These are phyloP conservation scores for Menura novaehollandiae DNA, from an alignment of 2,113 vertebrate genomes.

Conservation along the genomic window DNA sequence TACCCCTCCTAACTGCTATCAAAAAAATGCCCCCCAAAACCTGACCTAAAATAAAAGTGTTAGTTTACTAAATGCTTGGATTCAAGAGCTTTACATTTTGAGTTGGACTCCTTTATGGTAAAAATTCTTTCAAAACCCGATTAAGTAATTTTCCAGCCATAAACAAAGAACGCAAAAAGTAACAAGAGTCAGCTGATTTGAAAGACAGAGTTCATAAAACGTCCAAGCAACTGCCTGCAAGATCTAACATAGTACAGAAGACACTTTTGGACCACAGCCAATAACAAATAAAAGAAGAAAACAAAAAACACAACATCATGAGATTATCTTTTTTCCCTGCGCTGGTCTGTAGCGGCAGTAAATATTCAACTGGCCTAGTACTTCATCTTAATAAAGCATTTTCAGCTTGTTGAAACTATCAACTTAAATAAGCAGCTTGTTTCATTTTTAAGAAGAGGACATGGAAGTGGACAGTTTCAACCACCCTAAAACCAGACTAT, in stretches of 20 bases:
- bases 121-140: not conserved
- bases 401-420: not conserved
- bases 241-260: not conserved
- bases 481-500: not conserved
- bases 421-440: not conserved
- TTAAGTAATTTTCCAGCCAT: not conserved
- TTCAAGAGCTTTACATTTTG: not conserved
- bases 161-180: not conserved
- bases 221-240: not conserved
- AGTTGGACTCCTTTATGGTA: not conserved
- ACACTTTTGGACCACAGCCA: not conserved
- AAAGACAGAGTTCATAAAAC: not conserved
- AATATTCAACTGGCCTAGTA: not conserved
- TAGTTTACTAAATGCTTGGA: not conserved
- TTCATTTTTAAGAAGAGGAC: not conserved
- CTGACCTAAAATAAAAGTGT: not conserved
- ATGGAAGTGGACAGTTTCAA: not conserved
- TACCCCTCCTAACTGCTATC: not conserved
- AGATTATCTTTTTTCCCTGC: not conserved
- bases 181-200: not conserved
- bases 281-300: not conserved
- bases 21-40: not conserved
- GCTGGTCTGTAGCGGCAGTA: not conserved
- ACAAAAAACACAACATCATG: not conserved
- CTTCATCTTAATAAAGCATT: not conserved